These are phyloP conservation scores for Rhinichthys klamathensis DNA, from an alignment of 2,113 vertebrate species.

Conservation along the genomic window DNA sequence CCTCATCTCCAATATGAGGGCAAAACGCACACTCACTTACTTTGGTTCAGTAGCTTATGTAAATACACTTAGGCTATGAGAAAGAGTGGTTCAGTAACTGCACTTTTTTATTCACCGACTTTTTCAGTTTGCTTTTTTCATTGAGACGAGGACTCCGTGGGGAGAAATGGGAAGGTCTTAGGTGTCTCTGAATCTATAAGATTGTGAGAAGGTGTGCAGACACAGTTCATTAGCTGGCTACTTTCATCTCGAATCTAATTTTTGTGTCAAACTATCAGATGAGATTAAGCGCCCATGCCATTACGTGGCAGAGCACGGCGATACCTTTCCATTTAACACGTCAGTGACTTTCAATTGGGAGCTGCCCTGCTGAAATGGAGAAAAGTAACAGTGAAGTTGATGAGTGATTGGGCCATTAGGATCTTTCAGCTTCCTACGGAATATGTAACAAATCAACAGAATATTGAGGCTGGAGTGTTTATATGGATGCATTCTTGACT, in stretches of 20 bases:
- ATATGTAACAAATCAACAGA: slow-evolving; percentile 13
- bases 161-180: not conserved
- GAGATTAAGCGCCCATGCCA: slow-evolving; percentile 52
- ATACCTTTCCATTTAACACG: slow-evolving; percentile 60
- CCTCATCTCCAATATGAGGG: not conserved
- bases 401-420: slow-evolving; percentile 51
- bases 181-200: slow-evolving; percentile 25
- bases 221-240: slow-evolving; percentile 50
- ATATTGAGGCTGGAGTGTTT: not conserved
- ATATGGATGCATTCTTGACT: slow-evolving; percentile 30
- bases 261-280: slow-evolving; percentile 52
- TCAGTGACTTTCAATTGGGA: slow-evolving; percentile 56
- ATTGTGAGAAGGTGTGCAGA: slow-evolving; percentile 36
- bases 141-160: not conserved
- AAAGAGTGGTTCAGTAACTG: slow-evolving; percentile 14
- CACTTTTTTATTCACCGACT: slow-evolving; percentile 26
- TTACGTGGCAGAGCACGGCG: slow-evolving; percentile 44
- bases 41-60: slow-evolving; percentile 25
- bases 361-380: slow-evolving; percentile 34
- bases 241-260: slow-evolving; percentile 40
- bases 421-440: not conserved
- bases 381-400: slow-evolving; percentile 50
- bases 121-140: slow-evolving; percentile 8
- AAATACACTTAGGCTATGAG: slow-evolving; percentile 27
- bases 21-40: not conserved